These are phyloP conservation scores for Pseudopodoces humilis DNA, from an alignment of 2,113 vertebrate genomes.

Conservation along the genomic window DNA sequence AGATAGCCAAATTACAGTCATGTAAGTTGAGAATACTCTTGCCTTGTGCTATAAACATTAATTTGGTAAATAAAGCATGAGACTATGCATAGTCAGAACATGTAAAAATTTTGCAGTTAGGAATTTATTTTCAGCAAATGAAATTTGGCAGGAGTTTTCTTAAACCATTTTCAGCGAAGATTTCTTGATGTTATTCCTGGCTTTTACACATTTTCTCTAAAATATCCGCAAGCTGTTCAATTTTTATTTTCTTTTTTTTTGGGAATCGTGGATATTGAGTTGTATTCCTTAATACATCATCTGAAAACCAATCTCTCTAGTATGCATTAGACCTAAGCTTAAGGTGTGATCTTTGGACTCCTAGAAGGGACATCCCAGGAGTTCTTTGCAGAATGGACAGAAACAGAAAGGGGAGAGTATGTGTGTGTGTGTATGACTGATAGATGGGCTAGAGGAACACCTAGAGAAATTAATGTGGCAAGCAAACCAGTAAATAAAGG, in stretches of 20 bases:
- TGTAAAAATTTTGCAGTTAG: not conserved
- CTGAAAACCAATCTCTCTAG: not conserved
- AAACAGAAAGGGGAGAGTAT: not conserved
- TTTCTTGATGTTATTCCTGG: not conserved
- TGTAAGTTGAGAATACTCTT: not conserved
- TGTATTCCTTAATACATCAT: not conserved
- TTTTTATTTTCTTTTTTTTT: not conserved
- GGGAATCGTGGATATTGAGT: not conserved
- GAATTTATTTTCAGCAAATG: not conserved
- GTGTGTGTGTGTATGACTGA: not conserved
- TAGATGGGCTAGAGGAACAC: not conserved
- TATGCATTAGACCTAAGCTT: not conserved
- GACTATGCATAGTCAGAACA: not conserved
- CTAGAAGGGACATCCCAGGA: not conserved
- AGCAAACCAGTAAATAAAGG: not conserved
- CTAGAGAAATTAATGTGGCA: not conserved
- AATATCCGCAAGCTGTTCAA: not conserved
- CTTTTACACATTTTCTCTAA: not conserved
- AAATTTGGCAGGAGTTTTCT: not conserved
- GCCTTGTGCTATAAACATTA: not conserved
- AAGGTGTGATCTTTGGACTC: not conserved
- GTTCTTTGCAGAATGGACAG: not conserved
- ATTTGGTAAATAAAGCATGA: not conserved
- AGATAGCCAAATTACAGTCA: not conserved
- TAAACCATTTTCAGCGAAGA: not conserved